Conservation (phyloP, 2,888 invertebrate species). For the Phasia obesa region DNA sequence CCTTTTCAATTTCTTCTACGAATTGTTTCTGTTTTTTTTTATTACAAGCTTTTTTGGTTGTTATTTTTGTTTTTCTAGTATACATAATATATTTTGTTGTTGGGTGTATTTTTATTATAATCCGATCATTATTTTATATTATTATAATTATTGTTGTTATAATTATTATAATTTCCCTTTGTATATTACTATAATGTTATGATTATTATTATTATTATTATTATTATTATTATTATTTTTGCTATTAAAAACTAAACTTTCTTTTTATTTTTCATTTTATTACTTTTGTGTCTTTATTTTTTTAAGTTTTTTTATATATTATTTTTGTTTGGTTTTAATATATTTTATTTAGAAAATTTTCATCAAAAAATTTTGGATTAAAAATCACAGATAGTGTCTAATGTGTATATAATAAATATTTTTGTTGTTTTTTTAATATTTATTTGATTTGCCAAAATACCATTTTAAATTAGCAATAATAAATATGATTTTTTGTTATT, state of each 20-base stretch:
- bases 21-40: constrained; percentile 38
- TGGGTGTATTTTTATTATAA: constrained; percentile 66
- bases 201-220: constrained; percentile 69
- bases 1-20: neutral
- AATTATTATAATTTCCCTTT: constrained; percentile 70
- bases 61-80: constrained; percentile 64
- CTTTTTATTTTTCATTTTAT: constrained; percentile 72
- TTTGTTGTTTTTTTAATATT: constrained; percentile 63
- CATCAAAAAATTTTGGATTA: constrained; percentile 83
- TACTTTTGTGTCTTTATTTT: constrained; percentile 68
- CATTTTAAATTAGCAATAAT: constrained; percentile 72
- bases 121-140: constrained; percentile 66
- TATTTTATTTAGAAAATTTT: constrained; percentile 80
- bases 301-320: constrained; percentile 72
- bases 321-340: constrained; percentile 68
- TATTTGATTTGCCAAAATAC: constrained; percentile 69
- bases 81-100: constrained; percentile 71
- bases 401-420: constrained; percentile 79
- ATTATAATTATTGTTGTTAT: constrained; percentile 62
- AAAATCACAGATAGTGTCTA: constrained; percentile 83
- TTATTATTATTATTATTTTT: constrained; percentile 63
- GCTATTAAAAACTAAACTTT: constrained; percentile 71
- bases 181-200: constrained; percentile 63
- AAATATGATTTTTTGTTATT: constrained; percentile 68
- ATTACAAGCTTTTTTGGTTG: constrained; percentile 57